These are phyloP conservation scores for Siniperca chuatsi DNA, from an alignment of 2,113 vertebrate species.

Conservation along the genomic window DNA sequence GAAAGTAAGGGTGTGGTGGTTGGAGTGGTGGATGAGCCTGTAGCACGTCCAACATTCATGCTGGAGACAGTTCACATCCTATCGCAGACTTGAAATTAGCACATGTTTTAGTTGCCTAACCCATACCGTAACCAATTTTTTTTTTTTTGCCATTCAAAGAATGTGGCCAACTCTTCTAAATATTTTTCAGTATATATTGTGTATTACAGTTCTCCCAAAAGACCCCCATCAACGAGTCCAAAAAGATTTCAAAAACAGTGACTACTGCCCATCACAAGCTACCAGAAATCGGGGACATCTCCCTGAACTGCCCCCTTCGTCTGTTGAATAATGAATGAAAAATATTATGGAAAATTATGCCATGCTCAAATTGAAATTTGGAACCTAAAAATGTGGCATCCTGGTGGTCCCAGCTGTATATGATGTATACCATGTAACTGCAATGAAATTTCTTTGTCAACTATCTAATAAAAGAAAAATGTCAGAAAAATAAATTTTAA, in stretches of 20 bases:
- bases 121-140: neutral
- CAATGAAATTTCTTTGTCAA: constrained; percentile 31
- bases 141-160: neutral
- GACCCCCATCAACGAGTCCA: neutral
- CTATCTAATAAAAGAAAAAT: constrained; percentile 49
- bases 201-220: neutral
- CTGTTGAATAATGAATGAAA: neutral
- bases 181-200: neutral
- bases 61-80: neutral
- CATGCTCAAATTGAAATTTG: neutral
- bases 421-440: constrained; percentile 8
- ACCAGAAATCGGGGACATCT: neutral
- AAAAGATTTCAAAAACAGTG: neutral
- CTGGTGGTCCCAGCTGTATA: constrained; percentile 17
- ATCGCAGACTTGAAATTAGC: neutral
- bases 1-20: neutral
- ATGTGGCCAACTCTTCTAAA: neutral
- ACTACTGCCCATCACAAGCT: neutral
- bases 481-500: constrained; percentile 40
- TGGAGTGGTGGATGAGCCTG: neutral
- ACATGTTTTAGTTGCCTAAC: neutral
- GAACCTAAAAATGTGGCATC: neutral
- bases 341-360: neutral
- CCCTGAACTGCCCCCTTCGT: neutral
- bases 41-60: neutral